Conservation (phyloP, 1,140 invertebrate genomes). For the Drosophila biarmipes region DNA sequence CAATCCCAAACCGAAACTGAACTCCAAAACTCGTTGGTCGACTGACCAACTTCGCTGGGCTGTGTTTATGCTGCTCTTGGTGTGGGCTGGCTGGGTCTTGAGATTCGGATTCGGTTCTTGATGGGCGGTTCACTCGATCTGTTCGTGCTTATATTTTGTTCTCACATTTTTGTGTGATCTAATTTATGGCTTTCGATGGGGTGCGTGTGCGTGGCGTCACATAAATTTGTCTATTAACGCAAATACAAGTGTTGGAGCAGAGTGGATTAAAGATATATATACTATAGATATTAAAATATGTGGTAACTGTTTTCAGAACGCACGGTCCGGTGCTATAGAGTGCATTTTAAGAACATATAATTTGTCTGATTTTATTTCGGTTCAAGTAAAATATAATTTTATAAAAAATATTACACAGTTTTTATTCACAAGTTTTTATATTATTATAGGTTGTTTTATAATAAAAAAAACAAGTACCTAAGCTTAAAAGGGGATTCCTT, state of each 20-base stretch:
- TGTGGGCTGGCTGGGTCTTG: conserved; percentile 47
- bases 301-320: background rate
- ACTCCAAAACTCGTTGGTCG: conserved; percentile 23
- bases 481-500: too few relatives aligned
- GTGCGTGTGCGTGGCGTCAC: conserved; percentile 64
- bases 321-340: background rate
- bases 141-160: conserved; percentile 16
- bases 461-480: too few relatives aligned
- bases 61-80: conserved; percentile 32
- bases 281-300: background rate
- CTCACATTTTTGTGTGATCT: conserved; percentile 50
- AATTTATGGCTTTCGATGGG: conserved; percentile 58
- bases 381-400: background rate
- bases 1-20: conserved; percentile 9
- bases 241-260: conserved; percentile 20
- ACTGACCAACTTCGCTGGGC: conserved; percentile 50
- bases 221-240: conserved; percentile 50
- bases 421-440: too few relatives aligned
- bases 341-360: background rate
- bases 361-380: background rate
- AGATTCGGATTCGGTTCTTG: conserved; percentile 46
- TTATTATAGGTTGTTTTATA: too few relatives aligned
- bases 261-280: conserved; percentile 40
- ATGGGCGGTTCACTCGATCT: conserved; percentile 36
- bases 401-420: too few relatives aligned